These are phyloP conservation scores for Argya squamiceps DNA, from an alignment of 2,797 vertebrate species.

Conservation along the genomic window DNA sequence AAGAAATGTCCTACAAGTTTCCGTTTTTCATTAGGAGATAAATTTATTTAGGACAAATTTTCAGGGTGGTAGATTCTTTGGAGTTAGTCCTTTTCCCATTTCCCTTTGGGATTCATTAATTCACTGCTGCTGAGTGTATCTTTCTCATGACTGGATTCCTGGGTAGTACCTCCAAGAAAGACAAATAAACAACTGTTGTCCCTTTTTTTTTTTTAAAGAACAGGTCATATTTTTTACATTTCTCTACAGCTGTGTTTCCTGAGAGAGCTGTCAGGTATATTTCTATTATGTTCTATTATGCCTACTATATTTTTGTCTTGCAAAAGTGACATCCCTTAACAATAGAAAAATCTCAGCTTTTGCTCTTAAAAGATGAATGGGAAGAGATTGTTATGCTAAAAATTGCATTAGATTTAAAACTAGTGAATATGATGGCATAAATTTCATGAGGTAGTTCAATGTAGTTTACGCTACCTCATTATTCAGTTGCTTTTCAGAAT, in stretches of 20 bases:
- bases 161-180: neutral
- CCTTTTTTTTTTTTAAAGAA: neutral
- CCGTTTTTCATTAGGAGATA: neutral
- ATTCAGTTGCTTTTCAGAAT: neutral
- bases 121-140: neutral
- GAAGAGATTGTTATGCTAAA: neutral
- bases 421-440: neutral
- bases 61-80: neutral
- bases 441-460: neutral
- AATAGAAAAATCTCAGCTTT: neutral
- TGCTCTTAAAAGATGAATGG: neutral
- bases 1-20: neutral
- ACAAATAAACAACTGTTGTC: neutral
- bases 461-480: neutral
- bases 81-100: neutral
- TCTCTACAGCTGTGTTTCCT: neutral
- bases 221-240: neutral
- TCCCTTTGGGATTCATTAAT: slow-evolving; percentile 13
- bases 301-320: neutral
- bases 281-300: neutral
- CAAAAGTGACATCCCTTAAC: neutral
- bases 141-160: neutral
- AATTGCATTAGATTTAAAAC: neutral
- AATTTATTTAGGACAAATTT: neutral
- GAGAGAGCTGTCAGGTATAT: neutral